phyloP scores from a whole-genome alignment of 2,888 invertebrate species.

The Proisotoma minuta region DNA sequence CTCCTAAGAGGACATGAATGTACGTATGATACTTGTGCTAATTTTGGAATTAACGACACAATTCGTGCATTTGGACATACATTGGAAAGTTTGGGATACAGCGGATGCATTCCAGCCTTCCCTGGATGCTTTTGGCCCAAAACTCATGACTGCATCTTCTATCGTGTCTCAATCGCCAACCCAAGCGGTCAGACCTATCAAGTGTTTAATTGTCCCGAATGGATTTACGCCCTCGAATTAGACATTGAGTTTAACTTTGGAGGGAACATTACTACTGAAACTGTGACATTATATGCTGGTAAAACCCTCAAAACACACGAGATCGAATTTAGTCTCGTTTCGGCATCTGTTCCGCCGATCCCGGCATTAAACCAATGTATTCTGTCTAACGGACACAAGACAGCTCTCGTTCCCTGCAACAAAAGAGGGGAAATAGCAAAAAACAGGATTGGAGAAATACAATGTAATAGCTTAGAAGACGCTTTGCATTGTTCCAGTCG shows the following conservation, averaged over 20 bases:
- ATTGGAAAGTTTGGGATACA: neutral
- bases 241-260: neutral
- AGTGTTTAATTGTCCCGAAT: constrained; percentile 14
- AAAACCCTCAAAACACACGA: neutral
- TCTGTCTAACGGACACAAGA: neutral
- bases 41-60: constrained; percentile 12
- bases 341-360: constrained; percentile 7
- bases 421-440: constrained; percentile 8
- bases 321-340: neutral
- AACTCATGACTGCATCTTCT: constrained; percentile 12
- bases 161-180: neutral
- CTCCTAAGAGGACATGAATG: constrained; percentile 9
- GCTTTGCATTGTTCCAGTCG: neutral
- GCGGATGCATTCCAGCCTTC: neutral
- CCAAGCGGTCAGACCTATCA: neutral
- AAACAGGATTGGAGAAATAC: constrained; percentile 14
- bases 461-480: constrained; percentile 3
- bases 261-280: neutral
- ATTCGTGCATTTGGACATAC: constrained; percentile 1
- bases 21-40: constrained; percentile 1
- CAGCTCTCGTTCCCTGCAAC: constrained; percentile 12
- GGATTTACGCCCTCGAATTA: neutral
- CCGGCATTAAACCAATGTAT: constrained; percentile 9
- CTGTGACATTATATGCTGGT: neutral
- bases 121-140: constrained; percentile 7